These are phyloP conservation scores for Liposcelis brunnea DNA, from an alignment of 2,888 invertebrate genomes.

Conservation along the genomic window DNA sequence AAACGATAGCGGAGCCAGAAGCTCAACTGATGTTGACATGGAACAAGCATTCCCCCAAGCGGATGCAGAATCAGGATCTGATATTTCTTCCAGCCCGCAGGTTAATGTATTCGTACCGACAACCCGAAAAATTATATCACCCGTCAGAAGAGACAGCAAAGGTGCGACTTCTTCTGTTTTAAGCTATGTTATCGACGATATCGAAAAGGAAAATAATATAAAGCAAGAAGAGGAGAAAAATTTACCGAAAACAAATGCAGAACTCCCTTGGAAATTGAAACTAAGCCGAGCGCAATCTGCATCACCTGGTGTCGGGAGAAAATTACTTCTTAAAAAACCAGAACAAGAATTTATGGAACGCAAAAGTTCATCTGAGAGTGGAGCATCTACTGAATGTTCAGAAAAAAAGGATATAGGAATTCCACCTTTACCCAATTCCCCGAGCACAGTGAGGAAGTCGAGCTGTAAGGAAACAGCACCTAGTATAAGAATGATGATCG, in stretches of 20 bases:
- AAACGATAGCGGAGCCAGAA: constrained; percentile 6
- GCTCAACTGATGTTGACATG: constrained; percentile 3
- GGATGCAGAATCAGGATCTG: constrained; percentile 10
- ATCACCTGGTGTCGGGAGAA: constrained; percentile 18
- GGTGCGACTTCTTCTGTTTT: constrained; percentile 34
- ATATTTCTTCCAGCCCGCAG: constrained; percentile 19
- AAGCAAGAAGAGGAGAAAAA: constrained; percentile 8
- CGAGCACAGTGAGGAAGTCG: constrained; percentile 26
- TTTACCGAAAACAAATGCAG: constrained; percentile 10
- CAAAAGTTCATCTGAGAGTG: constrained; percentile 8
- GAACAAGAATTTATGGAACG: constrained; percentile 10
- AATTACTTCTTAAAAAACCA: constrained; percentile 14
- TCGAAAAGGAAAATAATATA: constrained; percentile 20
- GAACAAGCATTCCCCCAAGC: constrained; percentile 3
- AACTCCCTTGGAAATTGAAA: constrained; percentile 16
- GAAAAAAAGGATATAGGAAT: constrained; percentile 17
- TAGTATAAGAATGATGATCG: constrained; percentile 51
- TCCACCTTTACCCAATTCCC: constrained; percentile 43
- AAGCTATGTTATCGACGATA: constrained; percentile 29
- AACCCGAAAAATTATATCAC: constrained; percentile 61
- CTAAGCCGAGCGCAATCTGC: constrained; percentile 17
- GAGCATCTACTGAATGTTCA: constrained; percentile 2
- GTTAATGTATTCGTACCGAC: constrained; percentile 60
- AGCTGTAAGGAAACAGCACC: constrained; percentile 46
- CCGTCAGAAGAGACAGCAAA: constrained; percentile 41